Evolutionary conservation across 2,113 vertebrate species (phyloP).

Genomic region (Erythrocercus mccallii): DNA sequence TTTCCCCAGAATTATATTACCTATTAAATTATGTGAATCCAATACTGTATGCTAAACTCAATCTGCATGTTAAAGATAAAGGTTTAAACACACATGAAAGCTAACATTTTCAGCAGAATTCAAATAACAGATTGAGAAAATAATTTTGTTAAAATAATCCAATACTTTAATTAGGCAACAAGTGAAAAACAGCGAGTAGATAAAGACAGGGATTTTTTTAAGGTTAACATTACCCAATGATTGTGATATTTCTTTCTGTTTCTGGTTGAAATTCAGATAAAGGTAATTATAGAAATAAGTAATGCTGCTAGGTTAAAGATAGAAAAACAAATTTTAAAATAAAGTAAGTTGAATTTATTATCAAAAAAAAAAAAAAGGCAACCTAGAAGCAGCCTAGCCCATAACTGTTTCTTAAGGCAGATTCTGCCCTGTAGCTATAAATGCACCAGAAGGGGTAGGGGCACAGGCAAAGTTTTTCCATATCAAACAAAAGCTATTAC

Average conservation of each 20-base stretch:
- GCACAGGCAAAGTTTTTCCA: neutral
- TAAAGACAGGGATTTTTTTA: constrained; percentile 33
- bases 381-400: neutral
- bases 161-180: constrained; percentile 68
- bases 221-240: constrained; percentile 39
- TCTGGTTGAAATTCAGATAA: constrained; percentile 69
- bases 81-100: constrained; percentile 57
- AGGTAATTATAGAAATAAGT: constrained; percentile 63
- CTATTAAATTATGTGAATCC: constrained; percentile 35
- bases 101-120: constrained; percentile 51
- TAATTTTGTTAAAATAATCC: constrained; percentile 65
- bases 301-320: constrained; percentile 40
- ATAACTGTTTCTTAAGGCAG: neutral
- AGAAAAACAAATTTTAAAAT: constrained; percentile 39
- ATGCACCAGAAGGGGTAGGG: neutral
- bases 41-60: constrained; percentile 3
- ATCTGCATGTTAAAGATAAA: constrained; percentile 67
- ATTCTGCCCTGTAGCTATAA: neutral
- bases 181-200: constrained; percentile 53
- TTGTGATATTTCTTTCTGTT: constrained; percentile 65
- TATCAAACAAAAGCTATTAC: neutral
- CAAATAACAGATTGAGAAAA: constrained; percentile 65
- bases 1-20: neutral
- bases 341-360: constrained; percentile 29
- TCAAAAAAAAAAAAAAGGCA: constrained; percentile 7